Evolutionary conservation across 2,797 vertebrate genomes (phyloP).

Genomic region (Phalanger gymnotis): DNA sequence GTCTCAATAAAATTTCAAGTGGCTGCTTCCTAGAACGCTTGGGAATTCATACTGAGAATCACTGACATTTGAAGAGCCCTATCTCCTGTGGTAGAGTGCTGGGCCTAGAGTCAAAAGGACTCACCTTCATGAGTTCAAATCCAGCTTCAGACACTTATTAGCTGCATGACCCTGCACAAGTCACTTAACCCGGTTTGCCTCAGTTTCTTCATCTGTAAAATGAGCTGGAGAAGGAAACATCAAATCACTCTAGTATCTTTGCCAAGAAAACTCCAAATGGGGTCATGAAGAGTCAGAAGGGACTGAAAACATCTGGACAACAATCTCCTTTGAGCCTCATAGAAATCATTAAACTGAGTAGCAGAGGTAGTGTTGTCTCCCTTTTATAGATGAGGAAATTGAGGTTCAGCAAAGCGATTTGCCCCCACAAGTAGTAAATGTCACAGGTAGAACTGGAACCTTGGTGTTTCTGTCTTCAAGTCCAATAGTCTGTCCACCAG

Average conservation of each 20-base stretch:
- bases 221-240: neutral
- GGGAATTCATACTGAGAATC: neutral
- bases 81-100: neutral
- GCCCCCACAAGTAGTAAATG: neutral
- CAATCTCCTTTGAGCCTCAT: neutral
- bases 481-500: neutral
- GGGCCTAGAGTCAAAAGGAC: neutral
- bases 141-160: neutral
- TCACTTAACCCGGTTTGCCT: neutral
- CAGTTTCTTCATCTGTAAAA: neutral
- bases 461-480: neutral
- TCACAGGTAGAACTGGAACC: neutral
- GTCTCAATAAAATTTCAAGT: neutral
- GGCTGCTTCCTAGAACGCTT: neutral
- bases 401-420: neutral
- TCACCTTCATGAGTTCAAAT: neutral
- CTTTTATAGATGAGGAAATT: neutral
- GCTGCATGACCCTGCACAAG: neutral
- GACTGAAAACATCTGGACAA: neutral
- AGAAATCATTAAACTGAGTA: neutral
- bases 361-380: neutral
- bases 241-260: neutral
- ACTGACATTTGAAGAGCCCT: neutral
- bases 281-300: neutral
- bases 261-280: neutral